Evolutionary conservation across 1,140 invertebrate genomes (phyloP), one percentile per base, ranked within the genome.

Genomic region (Laupala kohalensis): DNA sequence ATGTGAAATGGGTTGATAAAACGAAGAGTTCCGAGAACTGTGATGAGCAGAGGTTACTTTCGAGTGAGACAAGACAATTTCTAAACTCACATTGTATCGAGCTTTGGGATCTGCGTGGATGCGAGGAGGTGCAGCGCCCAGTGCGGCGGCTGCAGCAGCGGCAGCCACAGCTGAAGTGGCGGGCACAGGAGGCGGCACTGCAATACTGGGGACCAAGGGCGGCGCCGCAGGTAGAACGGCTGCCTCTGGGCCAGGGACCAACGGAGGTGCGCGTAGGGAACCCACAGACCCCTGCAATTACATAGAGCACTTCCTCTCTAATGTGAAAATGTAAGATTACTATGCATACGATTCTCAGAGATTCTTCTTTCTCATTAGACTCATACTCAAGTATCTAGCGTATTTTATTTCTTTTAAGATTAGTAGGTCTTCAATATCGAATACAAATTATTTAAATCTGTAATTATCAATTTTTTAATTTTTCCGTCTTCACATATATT

Each of bases 121-220:
- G 28, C 72, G 77, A 91, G 90, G 0, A 93, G 83, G 63, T 92
- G 80, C 79, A 92, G 92, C 0, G 92, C 91, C 74, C 91, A 92
- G 71, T 92, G 91, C 15, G 89, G 88, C 79, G 91, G 89, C 0
- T 89, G 89, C 0, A 88, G 89, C n/a, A 88, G 89, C 72, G 91
- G 90, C 76, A 91, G 90, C 77, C 90, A 90, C 24, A 92, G 80
- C 78, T 91, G 90, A 78, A 91, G 90, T 27, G 92, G 80, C 89
- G 90, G 91, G 77, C 89, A 92, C 74, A 89, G 90, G 4, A 92
- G 81, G 89, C 92, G 91, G 6, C 88, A 88, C 77, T 92, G 90
- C 78, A 92, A 6, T 92, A 26, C 90, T 90, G 78, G 91, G 90
- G 74, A 91, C 90, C 63, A 92, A 90, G 88, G 12, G 0, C 26